Base-by-base conservation (phyloP, 2,113 vertebrate genomes). In the Emydocephalus ijimae region DNA sequence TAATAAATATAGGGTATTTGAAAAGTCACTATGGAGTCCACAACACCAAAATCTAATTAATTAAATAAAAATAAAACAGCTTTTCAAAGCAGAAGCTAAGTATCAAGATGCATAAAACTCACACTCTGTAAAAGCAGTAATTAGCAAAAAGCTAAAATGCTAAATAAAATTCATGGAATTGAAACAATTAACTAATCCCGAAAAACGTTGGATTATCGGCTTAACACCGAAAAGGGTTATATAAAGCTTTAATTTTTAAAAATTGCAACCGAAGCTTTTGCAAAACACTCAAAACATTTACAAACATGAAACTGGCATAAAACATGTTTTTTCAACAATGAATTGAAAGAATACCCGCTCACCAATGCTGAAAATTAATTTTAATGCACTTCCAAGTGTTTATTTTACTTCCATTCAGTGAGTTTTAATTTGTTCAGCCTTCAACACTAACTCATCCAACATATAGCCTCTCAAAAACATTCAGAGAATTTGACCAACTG, bases 381-480 rank as follows among this genome's bases (percentile, higher is more conserved):
- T 89, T 88, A 74, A 85, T 86, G 61, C 81, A 91, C 29, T 89
- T 91, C 20, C 56, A 64, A 87, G 57, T 55, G 48, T 92, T 91
- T 92, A 86, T 87, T 89, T 74, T 64, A 64, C 69, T 89, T 93
- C 34, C 18, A 87, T 92, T 89, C 56, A 61, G 34, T 87, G 69
- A 86, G 20, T 64, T 88, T 93, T 93, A 56, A 91, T 91, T 91
- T 89, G 87, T 91, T 89, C 69, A 91, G 87, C 91, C 90, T 91
- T 89, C 55, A 50, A 29, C 50, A 52, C 29, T 89, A 91, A 88
- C 29, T 89, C 86, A 88, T 64, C 54, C 34, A 81, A 91, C 43
- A 91, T 89, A 61, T 85, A 91, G 52, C 54, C 86, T 59, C 29
- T 56, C 45, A 85, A 88, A 85, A 93, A 43, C 3, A 9, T 21